Conservation (phyloP, 2,888 invertebrate genomes). For the Nowickia ferox region DNA sequence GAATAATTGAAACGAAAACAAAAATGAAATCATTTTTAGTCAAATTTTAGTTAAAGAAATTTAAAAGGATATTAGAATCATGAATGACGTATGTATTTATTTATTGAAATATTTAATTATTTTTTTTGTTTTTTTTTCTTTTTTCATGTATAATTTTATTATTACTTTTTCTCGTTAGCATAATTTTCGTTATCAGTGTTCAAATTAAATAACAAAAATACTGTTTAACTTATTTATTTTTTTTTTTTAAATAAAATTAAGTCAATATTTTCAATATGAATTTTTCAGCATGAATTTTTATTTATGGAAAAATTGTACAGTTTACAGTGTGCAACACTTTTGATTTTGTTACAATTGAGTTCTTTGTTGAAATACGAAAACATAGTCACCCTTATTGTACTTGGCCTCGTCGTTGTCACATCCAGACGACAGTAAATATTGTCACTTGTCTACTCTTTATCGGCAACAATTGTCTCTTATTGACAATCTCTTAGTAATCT, state of each 20-base stretch:
- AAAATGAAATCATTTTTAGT: constrained; percentile 51
- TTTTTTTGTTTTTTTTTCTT: constrained; percentile 22
- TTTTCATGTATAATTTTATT: constrained; percentile 16
- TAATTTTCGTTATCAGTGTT: constrained; percentile 51
- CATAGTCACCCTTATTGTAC: too few relatives aligned
- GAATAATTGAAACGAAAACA: constrained; percentile 13
- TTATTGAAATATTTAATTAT: constrained; percentile 36
- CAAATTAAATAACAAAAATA: constrained; percentile 26
- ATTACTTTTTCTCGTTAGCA: constrained; percentile 31
- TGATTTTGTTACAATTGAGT: too few relatives aligned
- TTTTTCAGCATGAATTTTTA: background rate
- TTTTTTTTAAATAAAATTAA: constrained; percentile 63
- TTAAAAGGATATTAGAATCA: constrained; percentile 47
- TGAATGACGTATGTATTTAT: constrained; percentile 42
- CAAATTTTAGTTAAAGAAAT: constrained; percentile 65
- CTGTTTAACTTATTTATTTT: constrained; percentile 67
- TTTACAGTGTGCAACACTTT: too few relatives aligned
- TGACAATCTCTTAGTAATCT: too few relatives aligned
- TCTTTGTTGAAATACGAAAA: too few relatives aligned
- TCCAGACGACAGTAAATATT: too few relatives aligned
- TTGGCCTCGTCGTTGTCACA: too few relatives aligned
- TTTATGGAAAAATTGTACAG: background rate
- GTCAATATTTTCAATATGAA: constrained; percentile 50
- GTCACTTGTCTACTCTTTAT: too few relatives aligned
- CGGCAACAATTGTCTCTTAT: too few relatives aligned